A percentile compares a stretch with the other conserved stretches of the same genome.
These are phyloP conservation scores for Pocillopora verrucosa DNA, from an alignment of 64 coral and sea anemone genomes.

Conservation along the genomic window DNA sequence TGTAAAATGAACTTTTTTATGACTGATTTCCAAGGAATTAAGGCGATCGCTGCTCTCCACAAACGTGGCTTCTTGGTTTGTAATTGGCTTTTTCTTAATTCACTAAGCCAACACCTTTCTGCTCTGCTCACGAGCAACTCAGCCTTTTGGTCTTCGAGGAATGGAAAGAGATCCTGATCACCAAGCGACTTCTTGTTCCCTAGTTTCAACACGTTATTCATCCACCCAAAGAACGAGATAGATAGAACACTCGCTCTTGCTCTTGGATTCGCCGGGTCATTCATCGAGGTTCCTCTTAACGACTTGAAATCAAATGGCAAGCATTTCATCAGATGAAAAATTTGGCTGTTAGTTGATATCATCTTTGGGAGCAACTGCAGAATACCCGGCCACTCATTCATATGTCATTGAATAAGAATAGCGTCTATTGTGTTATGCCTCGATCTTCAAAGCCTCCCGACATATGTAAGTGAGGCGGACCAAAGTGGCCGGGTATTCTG, in stretches of 20 bases:
- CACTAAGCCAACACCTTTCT: neutral
- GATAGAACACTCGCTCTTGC: conserved; percentile 10
- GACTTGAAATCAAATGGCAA: no score
- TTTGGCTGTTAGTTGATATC: no score
- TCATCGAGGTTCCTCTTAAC: no score
- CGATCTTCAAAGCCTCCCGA: no score
- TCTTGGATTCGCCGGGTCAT: no score
- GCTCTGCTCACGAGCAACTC: neutral
- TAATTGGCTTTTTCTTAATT: neutral
- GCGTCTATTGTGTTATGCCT: no score
- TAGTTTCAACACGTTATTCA: conserved; percentile 28
- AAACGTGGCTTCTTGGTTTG: neutral
- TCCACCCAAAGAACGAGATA: conserved; percentile 48
- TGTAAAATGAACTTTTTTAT: neutral
- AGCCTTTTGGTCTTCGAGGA: neutral
- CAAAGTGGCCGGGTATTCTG: no score
- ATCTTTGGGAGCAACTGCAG: no score
- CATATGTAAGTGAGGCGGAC: no score
- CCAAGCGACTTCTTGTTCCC: conserved; percentile 47
- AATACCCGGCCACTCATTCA: no score
- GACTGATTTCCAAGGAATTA: neutral
- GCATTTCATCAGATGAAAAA: no score
- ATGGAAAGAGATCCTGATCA: conserved; percentile 32
- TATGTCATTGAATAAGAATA: no score
- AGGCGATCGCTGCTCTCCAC: conserved; percentile 4